A percentile compares a stretch with the other conserved stretches of the same genome.
These are phyloP conservation scores for Clupea harengus DNA, from an alignment of 2,113 vertebrate genomes.

Conservation along the genomic window DNA sequence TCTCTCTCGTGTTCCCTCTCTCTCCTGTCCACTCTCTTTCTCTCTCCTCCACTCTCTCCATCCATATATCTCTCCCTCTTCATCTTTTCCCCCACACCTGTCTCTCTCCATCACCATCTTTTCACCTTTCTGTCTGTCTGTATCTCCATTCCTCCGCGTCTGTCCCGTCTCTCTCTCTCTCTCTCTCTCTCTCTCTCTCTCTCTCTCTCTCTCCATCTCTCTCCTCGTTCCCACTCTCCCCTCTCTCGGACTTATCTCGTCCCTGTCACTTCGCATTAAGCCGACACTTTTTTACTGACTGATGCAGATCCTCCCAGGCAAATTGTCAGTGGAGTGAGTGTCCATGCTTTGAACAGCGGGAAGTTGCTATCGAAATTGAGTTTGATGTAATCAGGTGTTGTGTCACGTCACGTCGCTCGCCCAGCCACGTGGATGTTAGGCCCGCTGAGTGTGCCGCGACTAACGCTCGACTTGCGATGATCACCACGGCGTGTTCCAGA, in stretches of 20 bases:
- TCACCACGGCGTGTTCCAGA: background rate
- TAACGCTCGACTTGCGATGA: background rate
- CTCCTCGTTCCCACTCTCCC: background rate
- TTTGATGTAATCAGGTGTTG: conserved; percentile 1
- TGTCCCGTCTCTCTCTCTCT: background rate
- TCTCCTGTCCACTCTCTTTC: background rate
- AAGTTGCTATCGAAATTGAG: background rate
- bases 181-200: background rate
- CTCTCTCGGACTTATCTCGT: background rate
- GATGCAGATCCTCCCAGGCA: background rate
- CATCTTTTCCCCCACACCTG: background rate
- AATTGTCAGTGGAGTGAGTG: background rate
- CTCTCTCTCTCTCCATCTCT: background rate
- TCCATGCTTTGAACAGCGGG: background rate
- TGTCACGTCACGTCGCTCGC: background rate
- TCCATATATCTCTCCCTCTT: background rate
- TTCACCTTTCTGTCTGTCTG: background rate
- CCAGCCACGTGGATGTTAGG: background rate
- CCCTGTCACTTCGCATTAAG: background rate
- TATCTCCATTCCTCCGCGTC: background rate
- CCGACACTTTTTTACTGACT: background rate
- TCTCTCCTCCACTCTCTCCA: background rate
- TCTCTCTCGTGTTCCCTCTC: background rate
- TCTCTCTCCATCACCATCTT: background rate
- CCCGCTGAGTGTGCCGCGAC: background rate